These are phyloP conservation scores for Dicycla oo DNA, from an alignment of 2,888 invertebrate species.

Conservation along the genomic window DNA sequence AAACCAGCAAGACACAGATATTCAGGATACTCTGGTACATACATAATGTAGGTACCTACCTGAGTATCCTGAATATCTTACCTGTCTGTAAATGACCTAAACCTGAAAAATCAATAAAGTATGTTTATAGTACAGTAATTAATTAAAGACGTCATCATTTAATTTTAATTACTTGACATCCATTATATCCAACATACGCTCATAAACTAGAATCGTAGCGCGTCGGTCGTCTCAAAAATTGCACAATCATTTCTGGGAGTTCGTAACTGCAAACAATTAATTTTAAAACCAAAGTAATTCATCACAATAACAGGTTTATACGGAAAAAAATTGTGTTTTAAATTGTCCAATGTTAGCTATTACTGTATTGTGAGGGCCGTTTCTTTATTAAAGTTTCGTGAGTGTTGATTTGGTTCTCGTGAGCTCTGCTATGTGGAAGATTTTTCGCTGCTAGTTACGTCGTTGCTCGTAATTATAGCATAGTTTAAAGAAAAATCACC, in stretches of 20 bases:
- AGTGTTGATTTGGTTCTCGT: constrained; percentile 26
- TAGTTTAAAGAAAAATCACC: constrained; percentile 63
- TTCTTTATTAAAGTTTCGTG: constrained; percentile 27
- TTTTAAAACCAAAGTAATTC: constrained; percentile 1
- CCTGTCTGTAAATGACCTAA: neutral
- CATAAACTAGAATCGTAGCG: neutral
- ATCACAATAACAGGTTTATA: neutral
- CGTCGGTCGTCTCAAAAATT: neutral
- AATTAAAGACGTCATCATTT: constrained; percentile 11
- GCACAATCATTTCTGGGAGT: neutral
- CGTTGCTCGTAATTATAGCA: constrained; percentile 59
- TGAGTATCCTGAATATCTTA: no score
- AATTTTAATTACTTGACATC: neutral
- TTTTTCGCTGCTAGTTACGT: constrained; percentile 51
- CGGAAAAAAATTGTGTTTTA: neutral
- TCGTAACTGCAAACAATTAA: constrained; percentile 1
- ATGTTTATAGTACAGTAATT: neutral
- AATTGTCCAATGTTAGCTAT: constrained; percentile 1
- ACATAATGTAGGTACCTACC: no score
- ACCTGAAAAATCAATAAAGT: neutral
- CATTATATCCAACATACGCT: neutral
- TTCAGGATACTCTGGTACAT: neutral
- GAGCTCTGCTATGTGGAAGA: constrained; percentile 28
- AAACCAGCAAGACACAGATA: neutral
- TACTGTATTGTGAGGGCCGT: neutral